Conservation (phyloP, 2,888 invertebrate species). For the Pachymerium ferrugineum region DNA sequence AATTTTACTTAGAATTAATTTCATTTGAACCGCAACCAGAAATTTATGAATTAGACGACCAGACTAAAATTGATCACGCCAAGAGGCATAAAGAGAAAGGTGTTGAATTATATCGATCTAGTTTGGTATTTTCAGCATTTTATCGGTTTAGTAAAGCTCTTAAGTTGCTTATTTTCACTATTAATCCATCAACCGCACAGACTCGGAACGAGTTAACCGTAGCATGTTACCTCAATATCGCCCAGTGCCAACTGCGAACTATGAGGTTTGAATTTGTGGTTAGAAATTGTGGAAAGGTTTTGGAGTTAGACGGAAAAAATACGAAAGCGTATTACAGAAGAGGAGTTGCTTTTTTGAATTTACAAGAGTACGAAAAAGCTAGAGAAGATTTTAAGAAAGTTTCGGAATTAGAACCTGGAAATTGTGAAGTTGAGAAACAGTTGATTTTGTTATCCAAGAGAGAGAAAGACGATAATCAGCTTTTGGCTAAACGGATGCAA, state of each 20-base stretch:
- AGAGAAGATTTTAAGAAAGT: slow-evolving; percentile 60
- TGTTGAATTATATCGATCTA: slow-evolving; percentile 60
- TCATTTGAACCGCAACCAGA: background rate
- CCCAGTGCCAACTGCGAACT: slow-evolving; percentile 68
- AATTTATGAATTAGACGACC: background rate
- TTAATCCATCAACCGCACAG: slow-evolving; percentile 49
- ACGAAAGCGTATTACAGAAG: slow-evolving; percentile 54
- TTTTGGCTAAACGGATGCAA: slow-evolving; percentile 57
- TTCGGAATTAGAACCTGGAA: slow-evolving; percentile 59
- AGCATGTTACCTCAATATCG: slow-evolving; percentile 72
- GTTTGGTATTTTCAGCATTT: slow-evolving; percentile 63
- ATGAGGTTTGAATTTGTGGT: slow-evolving; percentile 62
- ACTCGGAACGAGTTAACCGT: slow-evolving; percentile 48
- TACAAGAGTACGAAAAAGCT: slow-evolving; percentile 43
- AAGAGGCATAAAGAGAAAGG: slow-evolving; percentile 42
- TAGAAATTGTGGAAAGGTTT: slow-evolving; percentile 55
- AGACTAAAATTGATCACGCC: background rate
- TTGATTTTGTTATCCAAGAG: slow-evolving; percentile 55
- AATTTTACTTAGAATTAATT: background rate
- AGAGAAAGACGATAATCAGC: slow-evolving; percentile 57
- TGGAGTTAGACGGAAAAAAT: slow-evolving; percentile 49
- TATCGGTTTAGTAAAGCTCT: slow-evolving; percentile 65
- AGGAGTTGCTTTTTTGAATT: slow-evolving; percentile 49
- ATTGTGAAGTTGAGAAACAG: slow-evolving; percentile 59
- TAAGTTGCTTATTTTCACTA: slow-evolving; percentile 59